Base-by-base conservation (phyloP, 1,140 invertebrate genomes). In the Drosophila persimilis region DNA sequence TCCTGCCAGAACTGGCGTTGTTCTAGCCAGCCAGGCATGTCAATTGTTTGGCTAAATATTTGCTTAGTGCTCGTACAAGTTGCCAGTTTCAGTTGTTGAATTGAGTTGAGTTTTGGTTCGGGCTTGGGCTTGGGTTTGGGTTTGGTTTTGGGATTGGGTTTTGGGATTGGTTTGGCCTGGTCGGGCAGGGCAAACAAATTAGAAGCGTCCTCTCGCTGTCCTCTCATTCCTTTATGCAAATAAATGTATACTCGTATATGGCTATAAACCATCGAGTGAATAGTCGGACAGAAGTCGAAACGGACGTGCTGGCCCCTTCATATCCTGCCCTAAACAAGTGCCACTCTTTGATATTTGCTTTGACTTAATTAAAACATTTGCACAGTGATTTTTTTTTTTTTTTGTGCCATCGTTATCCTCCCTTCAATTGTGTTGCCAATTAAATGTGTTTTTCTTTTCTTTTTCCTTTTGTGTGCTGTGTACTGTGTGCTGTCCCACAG, bases 401-500 rank as follows among this genome's bases (percentile, higher is more conserved):
- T 43, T 44, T 59, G 24, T 39, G 35, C 43, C 55, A 54, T 66
- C 66, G 50, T n/a, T 29, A 29, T 6, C 31, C 35, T 39, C 11
- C 35, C 35, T 39, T 11, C 35, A 13, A 39, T 51, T 58, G 50
- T 78, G 64, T 77, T 79, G 79, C 76, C 85, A 89, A 89, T 89
- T 89, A 89, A 80, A 72, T 63, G 57, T 46, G 50, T 44, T 45
- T 45, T 57, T 17, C 26, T 35, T 24, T 7, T 35, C n/a, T 50
- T 43, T 31, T 66, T 6, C 0, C 7, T 24, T 24, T 24, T 24
- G 24, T 29, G 29, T 29, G 29, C 29, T 5, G 5, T 24, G 20
- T 20, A 1, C 20, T 24, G 24, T 29, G 29, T 29, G 29, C 29
- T 5, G 3, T 24, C 24, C 93, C 94, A 3, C 93, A 98, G 97